Base-by-base conservation (phyloP, 2,888 invertebrate genomes). In the Cyclophora punctaria region DNA sequence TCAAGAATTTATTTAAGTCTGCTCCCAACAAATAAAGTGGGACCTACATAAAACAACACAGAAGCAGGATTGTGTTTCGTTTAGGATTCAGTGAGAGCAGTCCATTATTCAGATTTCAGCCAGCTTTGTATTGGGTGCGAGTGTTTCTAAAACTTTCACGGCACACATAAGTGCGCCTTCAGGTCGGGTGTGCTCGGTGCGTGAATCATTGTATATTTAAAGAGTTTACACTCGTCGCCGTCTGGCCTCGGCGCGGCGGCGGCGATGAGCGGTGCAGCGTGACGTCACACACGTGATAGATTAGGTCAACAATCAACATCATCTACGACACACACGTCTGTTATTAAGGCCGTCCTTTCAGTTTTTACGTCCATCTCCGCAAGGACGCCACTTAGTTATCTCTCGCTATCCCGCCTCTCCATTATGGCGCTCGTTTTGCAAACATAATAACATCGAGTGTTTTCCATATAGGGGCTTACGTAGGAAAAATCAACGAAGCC, bases 281-380 rank as follows among this genome's bases (percentile, higher is more conserved):
- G 73, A 72, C 74, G 72, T 76, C 75, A 74, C 63, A 51, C 58
- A 56, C 62, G 62, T 72, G 69, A 75, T 72, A 71, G 68, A 76
- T 74, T 74, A 67, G 67, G 69, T 73, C 71, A 73, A 77, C 69
- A 70, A 67, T 64, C 63, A 68, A 64, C 62, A 64, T 61, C 59
- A 52, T 57, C 54, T 54, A 47, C 46, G 52, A 55, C 52, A 37
- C 37, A 37, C 37, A 59, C 54, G 56, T 48, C 54, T 59, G 58
- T 60, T 65, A 69, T 74, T 69, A 66, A 71, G 69, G 66, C 63
- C 67, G 62, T 62, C 66, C 62, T 72, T 69, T 67, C 65, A 59
- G 59, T 63, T 66, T 71, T 71, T 68, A 66, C 64, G 67, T 70
- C 62, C 65, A 67, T 67, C 66, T 62, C 52, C 52, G 69, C 71